Percentiles rank a stretch among this genome's conserved stretches.
Conservation (phyloP, 2,113 vertebrate species). For the Delphinapterus leucas region DNA sequence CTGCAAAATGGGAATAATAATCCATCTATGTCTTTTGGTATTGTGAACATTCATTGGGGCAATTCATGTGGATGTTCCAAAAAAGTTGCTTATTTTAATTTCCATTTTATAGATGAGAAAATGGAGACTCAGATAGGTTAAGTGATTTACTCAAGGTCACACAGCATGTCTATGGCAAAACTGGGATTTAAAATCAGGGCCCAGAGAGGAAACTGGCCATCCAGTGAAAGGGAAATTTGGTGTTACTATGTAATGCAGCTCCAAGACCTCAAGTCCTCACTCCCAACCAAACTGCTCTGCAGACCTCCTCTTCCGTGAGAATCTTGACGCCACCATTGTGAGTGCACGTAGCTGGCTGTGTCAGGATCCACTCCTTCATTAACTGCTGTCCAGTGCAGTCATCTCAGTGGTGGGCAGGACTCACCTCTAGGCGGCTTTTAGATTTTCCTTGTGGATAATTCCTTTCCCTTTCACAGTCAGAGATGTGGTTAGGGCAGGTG, state of each 20-base stretch:
- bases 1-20: background rate
- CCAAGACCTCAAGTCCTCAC: rapidly evolving
- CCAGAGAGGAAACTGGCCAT: background rate
- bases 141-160: background rate
- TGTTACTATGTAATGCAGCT: rapidly evolving
- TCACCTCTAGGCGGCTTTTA: background rate
- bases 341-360: rapidly evolving
- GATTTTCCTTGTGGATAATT: background rate
- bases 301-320: background rate
- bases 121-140: background rate
- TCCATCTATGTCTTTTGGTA: background rate
- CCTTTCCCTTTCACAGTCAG: background rate
- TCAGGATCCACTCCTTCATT: rapidly evolving
- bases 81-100: background rate
- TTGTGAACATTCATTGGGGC: background rate
- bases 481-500: background rate
- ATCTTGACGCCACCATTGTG: background rate
- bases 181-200: background rate
- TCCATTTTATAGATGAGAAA: background rate
- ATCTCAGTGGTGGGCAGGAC: no score
- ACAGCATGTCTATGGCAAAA: background rate
- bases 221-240: background rate
- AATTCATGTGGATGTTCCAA: background rate
- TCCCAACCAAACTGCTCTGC: background rate
- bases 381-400: rapidly evolving